Evolutionary conservation across 2,113 vertebrate genomes (phyloP).

Genomic region (Jacana jacana): DNA sequence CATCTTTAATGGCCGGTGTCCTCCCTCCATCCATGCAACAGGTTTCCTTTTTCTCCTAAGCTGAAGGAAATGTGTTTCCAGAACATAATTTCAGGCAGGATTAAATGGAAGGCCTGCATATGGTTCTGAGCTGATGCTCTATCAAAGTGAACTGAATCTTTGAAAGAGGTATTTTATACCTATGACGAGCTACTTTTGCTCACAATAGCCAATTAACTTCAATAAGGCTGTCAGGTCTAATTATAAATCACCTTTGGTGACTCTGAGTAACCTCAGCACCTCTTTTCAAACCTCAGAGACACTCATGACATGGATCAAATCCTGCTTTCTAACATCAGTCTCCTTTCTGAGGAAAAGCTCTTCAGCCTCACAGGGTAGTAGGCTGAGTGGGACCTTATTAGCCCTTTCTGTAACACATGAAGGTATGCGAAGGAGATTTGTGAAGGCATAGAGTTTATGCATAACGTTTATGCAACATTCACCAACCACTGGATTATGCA

Average conservation of each 20-base stretch:
- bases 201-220: neutral
- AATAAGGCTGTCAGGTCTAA: neutral
- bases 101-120: neutral
- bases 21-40: neutral
- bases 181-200: neutral
- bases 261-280: neutral
- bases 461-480: neutral
- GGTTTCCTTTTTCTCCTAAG: neutral
- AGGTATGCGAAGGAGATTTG: neutral
- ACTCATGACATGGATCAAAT: neutral
- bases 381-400: neutral
- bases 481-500: neutral
- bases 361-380: neutral
- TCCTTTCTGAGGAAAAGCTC: neutral
- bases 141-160: neutral
- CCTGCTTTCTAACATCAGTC: neutral
- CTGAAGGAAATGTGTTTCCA: neutral
- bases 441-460: neutral
- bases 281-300: neutral
- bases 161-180: neutral
- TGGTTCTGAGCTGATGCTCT: neutral
- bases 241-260: neutral
- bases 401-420: neutral
- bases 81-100: neutral
- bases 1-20: neutral